phyloP scores from a whole-genome alignment of 2,797 vertebrate species.

The Mustela erminea region DNA sequence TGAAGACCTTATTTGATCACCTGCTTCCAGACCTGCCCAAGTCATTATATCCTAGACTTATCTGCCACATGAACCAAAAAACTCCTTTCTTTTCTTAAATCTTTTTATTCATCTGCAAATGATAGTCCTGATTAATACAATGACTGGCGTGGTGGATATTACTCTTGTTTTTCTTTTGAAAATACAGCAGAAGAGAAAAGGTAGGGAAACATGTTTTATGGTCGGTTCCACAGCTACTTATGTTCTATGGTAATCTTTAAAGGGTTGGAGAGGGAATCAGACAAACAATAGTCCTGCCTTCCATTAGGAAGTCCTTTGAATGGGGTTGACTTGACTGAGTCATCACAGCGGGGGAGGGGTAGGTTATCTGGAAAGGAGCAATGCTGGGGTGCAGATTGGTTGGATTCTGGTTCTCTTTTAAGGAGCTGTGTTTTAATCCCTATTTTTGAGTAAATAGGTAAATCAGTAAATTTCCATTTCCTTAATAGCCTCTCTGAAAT shows the following conservation, averaged over 20 bases:
- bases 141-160: not conserved
- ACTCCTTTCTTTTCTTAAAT: not conserved
- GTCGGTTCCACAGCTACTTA: not conserved
- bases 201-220: not conserved
- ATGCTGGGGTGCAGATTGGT: fast-evolving
- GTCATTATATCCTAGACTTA: not conserved
- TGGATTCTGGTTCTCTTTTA: not conserved
- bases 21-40: not conserved
- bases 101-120: not conserved
- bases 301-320: not conserved
- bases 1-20: not conserved
- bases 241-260: not conserved
- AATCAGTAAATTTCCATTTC: not conserved
- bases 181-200: not conserved
- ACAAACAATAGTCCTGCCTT: not conserved
- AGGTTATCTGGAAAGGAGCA: not conserved
- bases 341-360: fast-evolving
- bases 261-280: not conserved
- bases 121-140: not conserved
- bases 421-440: not conserved
- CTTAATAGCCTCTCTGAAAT: constrained; percentile 30
- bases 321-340: not conserved
- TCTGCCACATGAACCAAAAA: not conserved
- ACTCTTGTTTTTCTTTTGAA: constrained; percentile 48
- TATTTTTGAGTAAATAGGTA: not conserved